Percentiles rank a stretch among this genome's conserved stretches.
Conservation (phyloP, 2,888 invertebrate genomes). For the Ischnus inquisitorius region DNA sequence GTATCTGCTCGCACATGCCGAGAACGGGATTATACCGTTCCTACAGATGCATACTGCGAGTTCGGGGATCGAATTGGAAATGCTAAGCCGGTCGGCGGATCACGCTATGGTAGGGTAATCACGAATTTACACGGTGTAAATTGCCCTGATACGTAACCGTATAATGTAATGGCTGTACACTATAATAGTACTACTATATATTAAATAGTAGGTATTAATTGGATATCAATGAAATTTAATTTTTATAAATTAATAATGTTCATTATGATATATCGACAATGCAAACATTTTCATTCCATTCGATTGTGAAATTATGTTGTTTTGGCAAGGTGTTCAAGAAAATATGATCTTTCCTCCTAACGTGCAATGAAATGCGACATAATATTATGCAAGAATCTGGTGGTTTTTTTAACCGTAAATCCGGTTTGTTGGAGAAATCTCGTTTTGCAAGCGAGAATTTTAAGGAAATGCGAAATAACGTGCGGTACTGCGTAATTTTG, state of each 20-base stretch:
- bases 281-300: not conserved
- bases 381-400: too few relatives aligned
- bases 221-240: not conserved
- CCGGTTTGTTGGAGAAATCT: not conserved
- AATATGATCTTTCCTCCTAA: not conserved
- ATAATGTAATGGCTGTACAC: conserved; percentile 50
- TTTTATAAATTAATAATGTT: not conserved
- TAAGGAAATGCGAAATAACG: not conserved
- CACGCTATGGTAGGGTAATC: conserved; percentile 58
- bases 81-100: conserved; percentile 58
- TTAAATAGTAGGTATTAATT: not conserved
- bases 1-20: conserved; percentile 40
- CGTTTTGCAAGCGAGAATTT: not conserved
- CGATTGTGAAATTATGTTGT: not conserved
- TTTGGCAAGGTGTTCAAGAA: not conserved
- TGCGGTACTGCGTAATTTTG: conserved; percentile 19
- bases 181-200: too few relatives aligned
- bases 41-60: conserved; percentile 39
- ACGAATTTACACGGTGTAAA: conserved; percentile 65
- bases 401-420: not conserved
- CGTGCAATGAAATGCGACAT: too few relatives aligned
- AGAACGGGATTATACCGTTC: conserved; percentile 60
- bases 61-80: conserved; percentile 60
- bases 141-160: conserved; percentile 52
- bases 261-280: not conserved